These are phyloP conservation scores for Drosophila tropicalis DNA, from an alignment of 1,140 invertebrate genomes.

Conservation along the genomic window DNA sequence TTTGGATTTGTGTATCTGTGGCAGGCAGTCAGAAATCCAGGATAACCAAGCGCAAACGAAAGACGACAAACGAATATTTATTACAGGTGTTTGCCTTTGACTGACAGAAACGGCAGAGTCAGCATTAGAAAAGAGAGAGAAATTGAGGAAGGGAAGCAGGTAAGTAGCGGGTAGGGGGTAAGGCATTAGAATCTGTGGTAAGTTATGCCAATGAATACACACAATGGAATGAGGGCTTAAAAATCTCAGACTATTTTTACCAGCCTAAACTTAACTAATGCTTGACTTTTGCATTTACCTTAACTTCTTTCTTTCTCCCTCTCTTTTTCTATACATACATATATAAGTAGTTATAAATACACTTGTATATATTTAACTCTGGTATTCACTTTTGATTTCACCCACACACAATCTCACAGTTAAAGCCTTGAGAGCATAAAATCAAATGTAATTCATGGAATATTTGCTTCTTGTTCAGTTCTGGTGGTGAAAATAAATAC, in stretches of 20 bases:
- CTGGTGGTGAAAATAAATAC: constrained; percentile 35
- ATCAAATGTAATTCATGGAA: constrained; percentile 38
- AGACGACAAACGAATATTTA: constrained; percentile 80
- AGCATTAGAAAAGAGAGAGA: constrained; percentile 39
- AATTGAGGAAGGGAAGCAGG: background rate
- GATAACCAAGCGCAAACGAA: constrained; percentile 68
- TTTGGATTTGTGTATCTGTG: constrained; percentile 46
- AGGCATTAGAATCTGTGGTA: constrained; percentile 7
- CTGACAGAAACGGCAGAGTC: constrained; percentile 60
- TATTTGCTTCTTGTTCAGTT: constrained; percentile 7
- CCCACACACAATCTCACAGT: background rate
- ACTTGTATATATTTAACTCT: background rate
- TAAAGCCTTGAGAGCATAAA: constrained; percentile 15
- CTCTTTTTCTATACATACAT: no score
- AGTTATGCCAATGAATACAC: constrained; percentile 12
- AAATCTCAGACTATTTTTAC: constrained; percentile 2
- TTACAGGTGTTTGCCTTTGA: constrained; percentile 80
- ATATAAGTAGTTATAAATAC: no score
- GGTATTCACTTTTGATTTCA: background rate
- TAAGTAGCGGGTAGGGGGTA: constrained; percentile 5
- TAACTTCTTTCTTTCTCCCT: background rate
- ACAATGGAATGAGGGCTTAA: background rate
- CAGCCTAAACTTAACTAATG: constrained; percentile 3
- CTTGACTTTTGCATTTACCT: constrained; percentile 7
- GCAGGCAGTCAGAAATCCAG: constrained; percentile 64